Conservation (phyloP, 2,113 vertebrate genomes). For the Pongo pygmaeus region DNA sequence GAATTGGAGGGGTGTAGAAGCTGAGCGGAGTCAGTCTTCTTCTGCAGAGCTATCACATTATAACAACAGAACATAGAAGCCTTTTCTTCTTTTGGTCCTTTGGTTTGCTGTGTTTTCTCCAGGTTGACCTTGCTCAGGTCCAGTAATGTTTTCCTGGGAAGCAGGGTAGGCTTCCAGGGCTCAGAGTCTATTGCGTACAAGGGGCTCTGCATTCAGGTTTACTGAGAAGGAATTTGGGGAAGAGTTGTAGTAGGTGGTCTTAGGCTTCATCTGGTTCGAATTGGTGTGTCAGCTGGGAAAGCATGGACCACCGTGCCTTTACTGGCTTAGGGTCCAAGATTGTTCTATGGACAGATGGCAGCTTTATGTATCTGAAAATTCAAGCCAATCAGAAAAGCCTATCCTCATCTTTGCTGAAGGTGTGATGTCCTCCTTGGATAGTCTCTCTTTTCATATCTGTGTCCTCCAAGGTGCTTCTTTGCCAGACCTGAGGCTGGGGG, state of each 20-base stretch:
- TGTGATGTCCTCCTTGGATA: no score
- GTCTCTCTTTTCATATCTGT: background rate
- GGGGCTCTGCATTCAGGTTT: background rate
- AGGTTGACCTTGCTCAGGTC: background rate
- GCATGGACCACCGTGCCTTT: accelerated
- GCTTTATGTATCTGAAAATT: background rate
- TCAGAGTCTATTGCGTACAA: accelerated
- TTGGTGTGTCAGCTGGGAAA: background rate
- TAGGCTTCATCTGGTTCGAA: background rate
- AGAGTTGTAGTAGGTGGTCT: background rate
- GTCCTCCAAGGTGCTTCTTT: background rate
- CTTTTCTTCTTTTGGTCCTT: background rate
- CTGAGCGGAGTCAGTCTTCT: background rate
- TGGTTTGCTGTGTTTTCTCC: background rate
- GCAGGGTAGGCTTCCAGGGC: background rate
- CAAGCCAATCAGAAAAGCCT: background rate
- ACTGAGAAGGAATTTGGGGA: background rate
- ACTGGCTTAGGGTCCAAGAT: background rate
- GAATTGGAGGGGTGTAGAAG: background rate
- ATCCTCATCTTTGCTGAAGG: background rate
- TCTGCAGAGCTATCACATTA: background rate
- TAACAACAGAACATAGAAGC: background rate
- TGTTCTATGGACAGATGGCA: background rate
- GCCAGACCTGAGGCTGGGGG: background rate
- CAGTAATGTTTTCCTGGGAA: background rate